Conservation (phyloP, 2,113 vertebrate species). For the Isurus oxyrinchus region DNA sequence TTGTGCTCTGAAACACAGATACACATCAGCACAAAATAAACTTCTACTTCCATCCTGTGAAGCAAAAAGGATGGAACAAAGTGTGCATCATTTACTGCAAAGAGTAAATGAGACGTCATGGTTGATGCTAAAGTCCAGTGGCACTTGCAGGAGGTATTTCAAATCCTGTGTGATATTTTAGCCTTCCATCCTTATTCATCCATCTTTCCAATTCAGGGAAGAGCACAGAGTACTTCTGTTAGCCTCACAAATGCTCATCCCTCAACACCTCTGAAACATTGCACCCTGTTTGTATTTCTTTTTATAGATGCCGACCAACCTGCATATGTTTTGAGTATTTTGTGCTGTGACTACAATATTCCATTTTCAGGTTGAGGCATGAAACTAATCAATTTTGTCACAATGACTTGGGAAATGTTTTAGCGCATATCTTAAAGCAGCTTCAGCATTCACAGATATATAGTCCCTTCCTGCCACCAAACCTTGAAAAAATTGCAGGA, state of each 20-base stretch:
- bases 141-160: background rate
- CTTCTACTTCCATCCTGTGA: background rate
- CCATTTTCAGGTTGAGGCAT: background rate
- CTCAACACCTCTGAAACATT: background rate
- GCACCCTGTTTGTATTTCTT: background rate
- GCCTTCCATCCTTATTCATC: background rate
- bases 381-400: background rate
- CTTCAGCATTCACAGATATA: background rate
- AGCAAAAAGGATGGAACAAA: background rate
- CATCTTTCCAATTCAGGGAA: background rate
- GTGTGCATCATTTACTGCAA: background rate
- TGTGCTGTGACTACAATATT: background rate
- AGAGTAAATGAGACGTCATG: background rate
- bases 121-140: background rate
- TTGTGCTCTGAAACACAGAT: background rate
- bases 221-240: background rate
- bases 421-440: background rate
- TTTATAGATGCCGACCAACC: background rate
- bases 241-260: background rate
- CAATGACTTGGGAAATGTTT: background rate
- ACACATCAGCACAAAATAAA: background rate
- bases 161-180: background rate
- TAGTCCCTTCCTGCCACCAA: background rate
- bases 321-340: background rate
- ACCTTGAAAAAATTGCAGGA: background rate